Base-by-base conservation (phyloP, 2,888 invertebrate species). In the Ditula angustiorana region DNA sequence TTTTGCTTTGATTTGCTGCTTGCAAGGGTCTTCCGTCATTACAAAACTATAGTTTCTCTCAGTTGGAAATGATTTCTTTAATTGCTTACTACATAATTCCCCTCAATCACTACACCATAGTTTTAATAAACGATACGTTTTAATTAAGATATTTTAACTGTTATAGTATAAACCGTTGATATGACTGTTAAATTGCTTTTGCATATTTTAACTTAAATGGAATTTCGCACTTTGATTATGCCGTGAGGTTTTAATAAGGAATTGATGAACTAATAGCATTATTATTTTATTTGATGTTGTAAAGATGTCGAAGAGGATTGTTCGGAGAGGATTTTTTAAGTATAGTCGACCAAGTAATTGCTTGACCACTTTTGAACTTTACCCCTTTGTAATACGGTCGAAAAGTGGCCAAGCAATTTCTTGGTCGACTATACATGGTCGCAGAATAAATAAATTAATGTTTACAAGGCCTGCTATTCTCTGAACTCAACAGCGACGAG, bases 1-100 rank as follows among this genome's bases (percentile, higher is more conserved):
- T n/a, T n/a, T n/a, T n/a, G n/a, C n/a, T n/a, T n/a, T n/a, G n/a
- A n/a, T n/a, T n/a, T n/a, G n/a, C n/a, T n/a, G n/a, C n/a, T n/a
- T n/a, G n/a, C n/a, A n/a, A n/a, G n/a, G n/a, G n/a, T n/a, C n/a
- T n/a, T n/a, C n/a, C n/a, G n/a, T n/a, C n/a, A n/a, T n/a, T n/a
- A n/a, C n/a, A n/a, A n/a, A n/a, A n/a, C n/a, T n/a, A n/a, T 26
- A 26, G 30, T 67, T 66, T 65, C 56, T 64, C 63, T 68, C 67
- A 60, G 65, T 57, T 72, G 69, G 67, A 67, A 68, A 67, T 63
- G 65, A 71, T 70, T 67, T 67, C 41, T 68, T 68, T 69, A 69
- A 69, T 69, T 67, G 61, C 66, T 64, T 56, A 67, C 67, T 65
- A 57, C 62, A 28, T 47, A 62, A 67, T 67, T 64, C 62, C 53